Conservation (phyloP, 2,888 invertebrate species). For the Corythucha ciliata region DNA sequence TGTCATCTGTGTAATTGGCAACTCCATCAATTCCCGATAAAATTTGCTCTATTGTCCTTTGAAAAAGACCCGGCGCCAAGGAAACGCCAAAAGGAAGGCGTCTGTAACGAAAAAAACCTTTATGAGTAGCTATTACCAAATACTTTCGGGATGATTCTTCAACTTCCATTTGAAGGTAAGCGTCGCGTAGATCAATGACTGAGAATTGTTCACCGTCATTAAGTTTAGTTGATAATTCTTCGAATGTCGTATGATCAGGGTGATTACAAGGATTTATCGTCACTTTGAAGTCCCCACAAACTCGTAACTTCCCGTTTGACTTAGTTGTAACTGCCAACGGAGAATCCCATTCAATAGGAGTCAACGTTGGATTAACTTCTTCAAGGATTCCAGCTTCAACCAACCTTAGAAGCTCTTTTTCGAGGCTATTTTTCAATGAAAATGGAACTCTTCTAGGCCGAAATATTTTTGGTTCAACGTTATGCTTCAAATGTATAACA, state of each 20-base stretch:
- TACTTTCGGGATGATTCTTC: conserved; percentile 9
- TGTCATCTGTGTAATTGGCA: neutral
- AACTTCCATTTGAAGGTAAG: conserved; percentile 1
- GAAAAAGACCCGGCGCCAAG: neutral
- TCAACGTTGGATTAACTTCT: conserved; percentile 6
- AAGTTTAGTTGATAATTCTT: conserved; percentile 4
- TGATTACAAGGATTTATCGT: neutral
- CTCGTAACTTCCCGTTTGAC: neutral
- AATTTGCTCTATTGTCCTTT: neutral
- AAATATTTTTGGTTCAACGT: conserved; percentile 2
- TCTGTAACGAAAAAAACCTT: neutral
- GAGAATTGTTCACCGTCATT: conserved; percentile 1
- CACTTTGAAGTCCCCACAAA: conserved; percentile 7
- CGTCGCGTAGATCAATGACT: conserved; percentile 4
- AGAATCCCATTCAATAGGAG: conserved; percentile 9
- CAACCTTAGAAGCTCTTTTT: conserved; percentile 6
- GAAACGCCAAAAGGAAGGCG: neutral
- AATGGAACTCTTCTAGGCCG: conserved; percentile 10
- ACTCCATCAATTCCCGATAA: neutral
- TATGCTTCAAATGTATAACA: neutral
- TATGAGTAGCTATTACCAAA: conserved; percentile 12
- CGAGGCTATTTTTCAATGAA: neutral
- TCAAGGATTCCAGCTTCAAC: conserved; percentile 1
- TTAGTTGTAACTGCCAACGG: conserved; percentile 4
- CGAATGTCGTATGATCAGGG: conserved; percentile 4